These are phyloP conservation scores for Chromoteleia sp. DNA, from an alignment of 2,888 invertebrate genomes.

Conservation along the genomic window DNA sequence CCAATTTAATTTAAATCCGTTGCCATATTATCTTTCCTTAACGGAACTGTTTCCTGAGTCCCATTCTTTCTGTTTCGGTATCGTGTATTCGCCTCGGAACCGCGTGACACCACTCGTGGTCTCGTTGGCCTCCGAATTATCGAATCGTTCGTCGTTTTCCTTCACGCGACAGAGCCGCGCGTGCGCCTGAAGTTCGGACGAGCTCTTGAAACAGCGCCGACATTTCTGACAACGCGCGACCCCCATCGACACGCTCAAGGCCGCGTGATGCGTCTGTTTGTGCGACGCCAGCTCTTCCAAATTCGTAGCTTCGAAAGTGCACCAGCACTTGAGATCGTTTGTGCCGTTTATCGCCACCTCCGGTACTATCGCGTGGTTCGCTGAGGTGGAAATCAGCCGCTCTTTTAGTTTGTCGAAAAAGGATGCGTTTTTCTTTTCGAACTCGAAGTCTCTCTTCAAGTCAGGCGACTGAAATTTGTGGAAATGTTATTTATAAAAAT, in stretches of 20 bases:
- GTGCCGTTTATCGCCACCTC: conserved; percentile 92
- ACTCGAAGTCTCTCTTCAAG: conserved; percentile 75
- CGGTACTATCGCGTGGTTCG: conserved; percentile 87
- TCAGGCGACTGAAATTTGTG: conserved; percentile 68
- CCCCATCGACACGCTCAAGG: conserved; percentile 85
- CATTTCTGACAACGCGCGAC: conserved; percentile 94
- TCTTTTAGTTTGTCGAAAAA: conserved; percentile 94
- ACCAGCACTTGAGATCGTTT: conserved; percentile 84
- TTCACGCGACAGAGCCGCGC: conserved; percentile 88
- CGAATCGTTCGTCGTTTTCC: conserved; percentile 60
- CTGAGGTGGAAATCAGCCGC: conserved; percentile 88
- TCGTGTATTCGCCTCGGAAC: conserved; percentile 80
- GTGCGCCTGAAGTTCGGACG: conserved; percentile 91
- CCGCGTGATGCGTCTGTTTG: conserved; percentile 82
- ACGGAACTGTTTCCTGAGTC: conserved; percentile 75
- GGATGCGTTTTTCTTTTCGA: conserved; percentile 89
- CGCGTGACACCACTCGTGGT: conserved; percentile 67
- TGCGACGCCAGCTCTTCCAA: conserved; percentile 80
- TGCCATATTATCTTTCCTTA: conserved; percentile 5
- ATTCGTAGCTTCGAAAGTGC: conserved; percentile 81
- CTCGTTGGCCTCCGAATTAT: conserved; percentile 29
- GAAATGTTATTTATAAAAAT: too few relatives aligned
- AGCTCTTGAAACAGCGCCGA: conserved; percentile 94
- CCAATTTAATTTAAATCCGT: too few relatives aligned
- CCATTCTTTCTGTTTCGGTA: conserved; percentile 81